Percentiles rank a stretch among this genome's conserved stretches.
Conservation (phyloP, 2,888 invertebrate genomes). For the Scaeva pyrastri region DNA sequence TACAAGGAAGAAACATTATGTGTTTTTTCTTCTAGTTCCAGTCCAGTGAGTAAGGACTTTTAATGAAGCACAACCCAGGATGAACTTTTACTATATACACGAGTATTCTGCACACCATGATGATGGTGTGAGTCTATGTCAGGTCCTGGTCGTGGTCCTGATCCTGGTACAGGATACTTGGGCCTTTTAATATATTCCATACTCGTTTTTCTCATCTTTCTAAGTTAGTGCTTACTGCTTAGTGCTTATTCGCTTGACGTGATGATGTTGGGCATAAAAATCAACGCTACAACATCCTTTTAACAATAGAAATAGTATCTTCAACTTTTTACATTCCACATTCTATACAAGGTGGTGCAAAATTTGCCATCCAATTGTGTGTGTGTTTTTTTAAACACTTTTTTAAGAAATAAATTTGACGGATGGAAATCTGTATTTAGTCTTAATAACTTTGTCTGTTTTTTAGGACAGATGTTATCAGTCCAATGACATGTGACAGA, state of each 20-base stretch:
- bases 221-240: slow-evolving; percentile 22
- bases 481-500: too few species aligned
- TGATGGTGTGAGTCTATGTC: background rate
- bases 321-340: slow-evolving; percentile 16
- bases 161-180: too few species aligned
- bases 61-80: slow-evolving; percentile 62
- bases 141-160: too few species aligned
- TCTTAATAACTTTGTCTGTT: too few species aligned
- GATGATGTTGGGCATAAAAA: slow-evolving; percentile 27
- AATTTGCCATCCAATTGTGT: too few species aligned
- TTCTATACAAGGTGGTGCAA: too few species aligned
- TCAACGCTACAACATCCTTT: slow-evolving; percentile 47
- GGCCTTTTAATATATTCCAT: slow-evolving; percentile 63
- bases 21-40: slow-evolving; percentile 9
- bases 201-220: slow-evolving; percentile 51
- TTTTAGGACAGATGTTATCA: too few species aligned
- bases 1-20: slow-evolving; percentile 10
- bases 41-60: slow-evolving; percentile 53
- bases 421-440: too few species aligned
- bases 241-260: slow-evolving; percentile 30
- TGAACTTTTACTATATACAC: slow-evolving; percentile 14
- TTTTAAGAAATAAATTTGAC: too few species aligned
- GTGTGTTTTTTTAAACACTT: too few species aligned
- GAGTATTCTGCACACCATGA: too few species aligned
- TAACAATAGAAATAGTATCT: slow-evolving; percentile 25